Evolutionary conservation across 2,113 vertebrate species (phyloP), one percentile per base, ranked within the genome.

Genomic region (Pyrgilauda ruficollis): DNA sequence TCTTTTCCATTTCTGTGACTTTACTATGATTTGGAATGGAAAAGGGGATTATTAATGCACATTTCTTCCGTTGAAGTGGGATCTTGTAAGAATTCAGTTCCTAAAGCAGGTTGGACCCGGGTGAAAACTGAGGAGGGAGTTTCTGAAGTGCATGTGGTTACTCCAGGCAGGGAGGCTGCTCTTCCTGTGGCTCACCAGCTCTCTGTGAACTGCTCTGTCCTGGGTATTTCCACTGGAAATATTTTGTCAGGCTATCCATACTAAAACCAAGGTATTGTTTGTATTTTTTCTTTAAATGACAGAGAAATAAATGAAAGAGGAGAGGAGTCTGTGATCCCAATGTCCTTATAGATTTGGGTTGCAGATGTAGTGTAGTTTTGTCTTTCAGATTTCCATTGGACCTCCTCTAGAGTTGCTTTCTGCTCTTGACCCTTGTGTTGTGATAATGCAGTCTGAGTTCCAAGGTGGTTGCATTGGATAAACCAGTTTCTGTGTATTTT

Each of bases 1-100:
- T 72, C 33, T 68, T 74, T 75, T 87, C 43, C 30, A 81, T 35
- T 70, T 6, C 1, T 30, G 62, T 67, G 23, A 67, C n/a, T 78
- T 84, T 62, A 41, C 28, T 28, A 17, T 59, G 35, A 26, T 74
- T 67, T 78, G 77, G 39, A 86, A 73, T 23, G 19, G 37, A 80
- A 85, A 55, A 27, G 16, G 13, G 6, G 22, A 46, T 91, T 89
- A 50, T 81, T 91, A 74, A 70, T 0, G 0, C 1, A 1, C 22
- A 11, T 63, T 56, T 66, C 46, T 87, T 75, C 52, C 9, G 2
- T 2, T 78, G 61, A 70, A 84, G 44, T 44, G 0, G 0, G 16
- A 33, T 47, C 33, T 59, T 70, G 27, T 22, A 33, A 74, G 31
- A 89, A 55, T 31, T n/a, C 23, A 2, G 19, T 63, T 91, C 30